phyloP scores from a whole-genome alignment of 2,113 vertebrate species.

The Apaloderma vittatum region DNA sequence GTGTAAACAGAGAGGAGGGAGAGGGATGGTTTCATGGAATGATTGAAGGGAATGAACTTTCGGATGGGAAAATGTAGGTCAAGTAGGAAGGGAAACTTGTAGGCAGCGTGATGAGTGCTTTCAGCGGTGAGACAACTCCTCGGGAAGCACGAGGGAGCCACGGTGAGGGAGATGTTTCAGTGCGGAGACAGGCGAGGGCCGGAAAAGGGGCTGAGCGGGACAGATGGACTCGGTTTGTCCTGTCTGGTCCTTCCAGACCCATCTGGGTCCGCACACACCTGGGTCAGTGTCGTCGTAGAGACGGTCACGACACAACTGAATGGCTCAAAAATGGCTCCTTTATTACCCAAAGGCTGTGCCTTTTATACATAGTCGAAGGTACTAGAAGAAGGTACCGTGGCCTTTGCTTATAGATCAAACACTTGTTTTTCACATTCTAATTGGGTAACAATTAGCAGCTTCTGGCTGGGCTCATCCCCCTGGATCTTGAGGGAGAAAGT shows the following conservation, averaged over 20 bases:
- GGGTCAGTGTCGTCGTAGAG: too few relatives aligned
- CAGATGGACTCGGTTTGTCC: not conserved
- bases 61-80: constrained; percentile 62
- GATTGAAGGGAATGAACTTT: constrained; percentile 70
- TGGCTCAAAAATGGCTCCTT: too few relatives aligned
- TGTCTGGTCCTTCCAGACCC: not conserved
- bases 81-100: constrained; percentile 37
- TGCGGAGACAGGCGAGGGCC: not conserved
- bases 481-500: too few relatives aligned
- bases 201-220: not conserved
- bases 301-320: too few relatives aligned
- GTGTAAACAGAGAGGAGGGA: constrained; percentile 59
- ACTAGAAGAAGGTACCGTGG: too few relatives aligned
- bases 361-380: too few relatives aligned
- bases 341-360: too few relatives aligned
- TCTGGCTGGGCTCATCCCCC: too few relatives aligned
- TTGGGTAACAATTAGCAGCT: too few relatives aligned
- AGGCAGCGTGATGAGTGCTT: not conserved
- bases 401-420: too few relatives aligned
- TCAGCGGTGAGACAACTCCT: not conserved
- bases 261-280: too few relatives aligned
- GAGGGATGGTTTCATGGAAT: constrained; percentile 7
- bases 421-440: too few relatives aligned
- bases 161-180: not conserved
- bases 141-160: not conserved